Base-by-base conservation (phyloP, 2,113 vertebrate species). In the Ascaphus truei region DNA sequence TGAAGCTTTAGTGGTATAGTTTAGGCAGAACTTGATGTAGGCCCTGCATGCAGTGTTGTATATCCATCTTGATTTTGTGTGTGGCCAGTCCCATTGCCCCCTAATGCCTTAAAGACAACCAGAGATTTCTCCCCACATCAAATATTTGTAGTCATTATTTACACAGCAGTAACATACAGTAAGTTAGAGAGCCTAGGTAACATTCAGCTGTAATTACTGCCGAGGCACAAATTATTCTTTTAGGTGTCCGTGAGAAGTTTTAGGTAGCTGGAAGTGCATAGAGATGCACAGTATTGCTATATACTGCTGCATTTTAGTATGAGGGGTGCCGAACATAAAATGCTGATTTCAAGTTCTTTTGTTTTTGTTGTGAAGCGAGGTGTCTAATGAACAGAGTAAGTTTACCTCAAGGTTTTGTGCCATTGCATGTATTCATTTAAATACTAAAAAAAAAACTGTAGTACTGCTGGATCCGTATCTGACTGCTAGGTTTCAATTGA, bases 401-500 rank as follows among this genome's bases (percentile, higher is more conserved):
- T 72, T 85, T 72, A 78, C 86, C 83, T 23, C 85, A 86, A 87
- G 79, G 74, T 83, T 76, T 89, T 85, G 84, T 92, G 69, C 83
- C 84, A 86, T 89, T 93, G 90, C 93, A 95, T 96, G 93, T 86
- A 69, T 95, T 89, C 86, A 88, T 91, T 89, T 89, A 93, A 92
- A 93, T 92, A 93, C 93, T 92, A 93, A 88, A 92, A 72, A 77
- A 83, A 73, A 83, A 92, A 90, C 90, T 93, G 86, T 82, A 93
- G 95, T 93, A 92, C 93, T 98, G 90, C 93, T 96, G 92, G 84
- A 95, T 92, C 92, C 94, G 87, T 97, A 94, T 94, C 96, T 99
- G 96, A 99, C 96, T 89, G 95, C 94, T 96, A 98, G 95, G 94
- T 99, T 99, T 99, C 92, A 95, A 98, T 99, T 99, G 96, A 99